phyloP scores from a whole-genome alignment of 2,113 vertebrate species.

The Diadophis punctatus region DNA sequence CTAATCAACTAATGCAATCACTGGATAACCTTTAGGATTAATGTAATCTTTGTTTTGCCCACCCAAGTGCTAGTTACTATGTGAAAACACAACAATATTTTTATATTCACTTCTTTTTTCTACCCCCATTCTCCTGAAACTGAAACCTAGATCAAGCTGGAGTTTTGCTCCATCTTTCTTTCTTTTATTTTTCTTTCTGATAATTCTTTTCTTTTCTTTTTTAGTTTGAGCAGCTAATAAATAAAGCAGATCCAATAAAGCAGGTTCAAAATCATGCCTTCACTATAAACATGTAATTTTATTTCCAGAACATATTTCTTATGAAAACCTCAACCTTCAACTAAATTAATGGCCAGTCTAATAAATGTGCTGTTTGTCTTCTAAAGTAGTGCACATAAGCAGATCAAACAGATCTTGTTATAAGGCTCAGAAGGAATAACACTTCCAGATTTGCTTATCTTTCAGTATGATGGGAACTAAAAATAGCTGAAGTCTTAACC shows the following conservation, averaged over 20 bases:
- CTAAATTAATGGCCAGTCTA: conserved; percentile 30
- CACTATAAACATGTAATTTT: not conserved
- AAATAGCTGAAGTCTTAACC: conserved; percentile 15
- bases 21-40: not conserved
- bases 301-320: conserved; percentile 36
- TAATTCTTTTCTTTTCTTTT: not conserved
- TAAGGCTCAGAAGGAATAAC: not conserved
- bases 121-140: not conserved
- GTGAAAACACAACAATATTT: not conserved
- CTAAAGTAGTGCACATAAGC: not conserved
- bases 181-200: not conserved
- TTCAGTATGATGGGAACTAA: conserved; percentile 5
- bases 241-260: not conserved
- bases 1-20: not conserved
- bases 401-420: not conserved
- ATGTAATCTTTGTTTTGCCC: not conserved
- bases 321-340: conserved; percentile 45
- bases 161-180: not conserved
- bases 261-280: not conserved
- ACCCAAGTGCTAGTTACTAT: not conserved
- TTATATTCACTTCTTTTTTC: not conserved
- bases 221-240: not conserved
- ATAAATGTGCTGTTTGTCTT: not conserved
- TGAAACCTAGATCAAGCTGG: not conserved
- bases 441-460: conserved; percentile 9